Evolutionary conservation across 2,113 vertebrate species (phyloP).

Genomic region (Sylvicapra grimmia): DNA sequence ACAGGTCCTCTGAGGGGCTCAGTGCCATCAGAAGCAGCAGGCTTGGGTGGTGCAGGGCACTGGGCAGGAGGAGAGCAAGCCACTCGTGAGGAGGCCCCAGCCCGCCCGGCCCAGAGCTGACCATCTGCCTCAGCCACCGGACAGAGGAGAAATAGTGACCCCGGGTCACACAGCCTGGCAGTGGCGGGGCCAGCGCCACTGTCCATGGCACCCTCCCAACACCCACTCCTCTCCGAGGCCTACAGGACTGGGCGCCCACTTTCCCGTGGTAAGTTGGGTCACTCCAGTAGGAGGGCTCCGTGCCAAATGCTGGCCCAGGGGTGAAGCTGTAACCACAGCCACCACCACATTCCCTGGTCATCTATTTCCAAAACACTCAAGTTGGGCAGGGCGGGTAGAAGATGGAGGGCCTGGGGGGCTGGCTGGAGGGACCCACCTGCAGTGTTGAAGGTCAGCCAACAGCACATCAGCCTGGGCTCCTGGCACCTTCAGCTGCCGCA

Average conservation of each 20-base stretch:
- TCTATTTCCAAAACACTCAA: neutral
- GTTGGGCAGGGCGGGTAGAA: neutral
- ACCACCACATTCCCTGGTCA: neutral
- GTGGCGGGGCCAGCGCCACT: neutral
- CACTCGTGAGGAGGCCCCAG: neutral
- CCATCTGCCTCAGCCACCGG: neutral
- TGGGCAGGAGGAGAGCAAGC: constrained; percentile 38
- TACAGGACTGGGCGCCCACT: neutral
- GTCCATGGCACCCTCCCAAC: neutral
- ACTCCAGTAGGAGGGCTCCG: neutral
- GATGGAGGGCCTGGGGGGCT: too few species aligned
- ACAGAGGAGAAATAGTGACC: neutral
- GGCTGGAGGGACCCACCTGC: constrained; percentile 63
- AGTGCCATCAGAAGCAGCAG: constrained; percentile 80
- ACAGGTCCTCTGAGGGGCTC: constrained; percentile 65
- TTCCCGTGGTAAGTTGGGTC: neutral
- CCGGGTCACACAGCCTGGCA: neutral
- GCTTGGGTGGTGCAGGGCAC: constrained; percentile 76
- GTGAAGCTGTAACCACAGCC: neutral
- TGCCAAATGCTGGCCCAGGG: neutral
- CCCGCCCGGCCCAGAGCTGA: neutral
- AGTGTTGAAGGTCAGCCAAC: constrained; percentile 76
- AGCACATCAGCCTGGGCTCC: constrained; percentile 68
- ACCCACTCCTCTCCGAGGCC: neutral
- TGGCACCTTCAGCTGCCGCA: constrained; percentile 60